Base-by-base conservation (phyloP, 2,888 invertebrate species). In the Conchocele bisecta region DNA sequence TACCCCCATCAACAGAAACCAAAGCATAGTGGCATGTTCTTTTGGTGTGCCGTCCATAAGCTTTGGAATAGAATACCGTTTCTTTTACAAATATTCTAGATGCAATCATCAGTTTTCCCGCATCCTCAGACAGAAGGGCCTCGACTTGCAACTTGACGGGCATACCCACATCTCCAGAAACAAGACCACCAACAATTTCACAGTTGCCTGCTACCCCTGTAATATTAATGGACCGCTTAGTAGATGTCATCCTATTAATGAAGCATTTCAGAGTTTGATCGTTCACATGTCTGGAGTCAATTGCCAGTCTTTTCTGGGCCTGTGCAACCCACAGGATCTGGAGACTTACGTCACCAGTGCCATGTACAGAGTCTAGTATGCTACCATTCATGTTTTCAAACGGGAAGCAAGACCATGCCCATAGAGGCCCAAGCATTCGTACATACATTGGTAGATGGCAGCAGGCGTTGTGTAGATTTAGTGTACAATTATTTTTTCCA, bases 311-410 rank as follows among this genome's bases (percentile, higher is more conserved):
- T n/a, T n/a, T n/a, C n/a, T n/a, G n/a, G n/a, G n/a, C n/a, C n/a
- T n/a, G n/a, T n/a, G n/a, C n/a, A n/a, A n/a, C n/a, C n/a, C n/a
- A n/a, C n/a, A n/a, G n/a, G n/a, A n/a, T n/a, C n/a, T n/a, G n/a
- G n/a, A n/a, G n/a, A n/a, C n/a, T n/a, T n/a, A n/a, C n/a, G n/a
- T n/a, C n/a, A n/a, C n/a, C n/a, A n/a, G n/a, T n/a, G n/a, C n/a
- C n/a, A n/a, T n/a, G n/a, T n/a, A n/a, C n/a, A n/a, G n/a, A n/a
- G n/a, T n/a, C n/a, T n/a, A n/a, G n/a, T n/a, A n/a, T n/a, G n/a
- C n/a, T n/a, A n/a, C n/a, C 63, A 53, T 64, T 65, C 37, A 65
- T 33, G 28, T 56, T 57, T 24, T 65, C 65, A 39, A 57, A 65
- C 6, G 57, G 39, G 22, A 65, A 63, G 33, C 63, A 63, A 3